Evolutionary conservation across 2,888 invertebrate species (phyloP), one percentile per base, ranked within the genome.

Genomic region (Aphidius colemani): DNA sequence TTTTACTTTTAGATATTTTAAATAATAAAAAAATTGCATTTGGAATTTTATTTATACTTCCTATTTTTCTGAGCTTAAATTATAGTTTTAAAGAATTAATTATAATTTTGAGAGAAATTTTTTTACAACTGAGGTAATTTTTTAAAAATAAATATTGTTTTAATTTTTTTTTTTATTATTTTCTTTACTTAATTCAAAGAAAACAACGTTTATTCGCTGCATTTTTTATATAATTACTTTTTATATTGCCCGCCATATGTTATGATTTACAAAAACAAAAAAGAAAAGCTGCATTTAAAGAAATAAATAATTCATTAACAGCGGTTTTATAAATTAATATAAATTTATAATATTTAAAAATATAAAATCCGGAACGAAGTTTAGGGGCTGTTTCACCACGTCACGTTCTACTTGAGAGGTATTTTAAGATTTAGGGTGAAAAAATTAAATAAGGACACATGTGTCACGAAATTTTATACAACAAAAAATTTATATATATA

Each of bases 251-350:
- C n/a, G n/a, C n/a, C 13, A 56, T 44, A 44, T 56, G 8, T 8
- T 18, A 18, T n/a, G 46, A 48, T 7, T n/a, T 5, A 13, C 44
- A 56, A 18, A 56, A 56, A 45, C 9, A 30, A 30, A 30, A 30
- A 30, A 30, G 2, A 30, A 30, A 30, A 30, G 5, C 30, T 30
- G 30, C 30, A 30, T 30, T 30, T 30, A 30, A 3, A 30, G 1
- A 45, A 7, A 57, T 57, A 48, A 57, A 57, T 57, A 57, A 57
- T 57, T 57, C 46, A 57, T 57, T 46, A 7, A 30, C 45, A n/a
- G 39, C 7, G 8, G 45, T 57, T 39, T 39, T 39, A 39, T 30
- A 57, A 11, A 57, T 57, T 57, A 46, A 11, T 41, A 41, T 11
- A 41, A 57, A 46, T 4, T 46, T 57, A 11, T 30, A 30, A 30